Evolutionary conservation across 2,797 vertebrate species (phyloP), one percentile per base, ranked within the genome.

Genomic region (Pseudopleuronectes americanus): DNA sequence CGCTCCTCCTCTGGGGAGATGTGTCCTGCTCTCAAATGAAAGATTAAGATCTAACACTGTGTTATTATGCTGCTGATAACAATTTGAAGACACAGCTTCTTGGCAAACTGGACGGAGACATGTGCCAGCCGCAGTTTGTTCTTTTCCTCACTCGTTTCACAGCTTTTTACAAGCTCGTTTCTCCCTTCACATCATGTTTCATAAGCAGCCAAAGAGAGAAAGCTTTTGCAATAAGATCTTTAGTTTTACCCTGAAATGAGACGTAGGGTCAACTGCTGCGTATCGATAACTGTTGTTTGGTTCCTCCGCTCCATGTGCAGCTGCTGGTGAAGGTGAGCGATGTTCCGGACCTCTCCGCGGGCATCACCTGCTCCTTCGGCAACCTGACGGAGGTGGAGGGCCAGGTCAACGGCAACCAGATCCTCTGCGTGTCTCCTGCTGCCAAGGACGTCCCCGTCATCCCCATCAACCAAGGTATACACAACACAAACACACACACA

Each of bases 331-430:
- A 93, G 75, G 96, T 99, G 71, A 97, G 93, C 2, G 95, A 98
- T 0, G 97, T 98, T 56, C 98, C 98, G 0, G 96, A 98, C 83
- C 95, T 99, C 62, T 95, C 96, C 0, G 92, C 92, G 0, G 98
- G 98, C 0, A 96, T 99, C 77, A 94, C 94, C 73, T 99, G 98
- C 85, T 95, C 97, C 67, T 99, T 99, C 1, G 97, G 97, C 26
- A 98, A 98, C 93, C 92, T 99, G 85, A 97, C 95, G 0, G 97
- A 98, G 89, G 96, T 97, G 64, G 96, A 99, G 65, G 98, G 97
- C 1, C 93, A 95, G 64, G 97, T 99, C 31, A 93, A 91, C 0
- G 96, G 96, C 67, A 97, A 96, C 90, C 95, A 93, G 74, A 97
- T 99, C 28, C 90, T 96, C n/a, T 99, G 98, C 31, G 80, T 96